Percentiles rank a stretch among this genome's conserved stretches.
Evolutionary conservation across 2,797 vertebrate species (phyloP).

Genomic region (Siniperca obscura): DNA sequence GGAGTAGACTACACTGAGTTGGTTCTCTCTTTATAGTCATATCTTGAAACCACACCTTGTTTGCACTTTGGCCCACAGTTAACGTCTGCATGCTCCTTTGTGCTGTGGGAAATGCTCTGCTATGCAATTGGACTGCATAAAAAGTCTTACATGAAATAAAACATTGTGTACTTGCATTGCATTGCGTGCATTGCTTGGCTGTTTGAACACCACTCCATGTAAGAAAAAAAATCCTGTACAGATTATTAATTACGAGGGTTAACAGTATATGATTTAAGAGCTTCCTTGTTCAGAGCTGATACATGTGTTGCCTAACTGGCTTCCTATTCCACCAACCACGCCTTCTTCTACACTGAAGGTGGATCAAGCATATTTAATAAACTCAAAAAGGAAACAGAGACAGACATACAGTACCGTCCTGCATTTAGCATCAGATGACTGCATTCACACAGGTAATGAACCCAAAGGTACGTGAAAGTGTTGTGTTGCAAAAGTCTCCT

Average conservation of each 20-base stretch:
- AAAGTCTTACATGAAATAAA: background rate
- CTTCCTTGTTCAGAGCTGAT: background rate
- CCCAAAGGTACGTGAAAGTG: background rate
- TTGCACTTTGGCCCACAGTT: background rate
- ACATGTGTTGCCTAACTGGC: accelerated
- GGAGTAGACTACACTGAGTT: background rate
- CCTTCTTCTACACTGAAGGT: background rate
- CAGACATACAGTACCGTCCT: too few species aligned
- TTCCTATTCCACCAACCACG: background rate
- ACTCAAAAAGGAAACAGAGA: background rate
- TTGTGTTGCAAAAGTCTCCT: background rate
- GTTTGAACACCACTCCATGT: background rate
- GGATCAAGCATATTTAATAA: background rate
- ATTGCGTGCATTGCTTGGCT: background rate
- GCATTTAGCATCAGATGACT: background rate
- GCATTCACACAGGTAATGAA: conserved; percentile 9
- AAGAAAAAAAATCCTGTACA: too few species aligned
- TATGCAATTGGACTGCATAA: background rate
- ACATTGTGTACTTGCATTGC: background rate
- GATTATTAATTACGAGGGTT: background rate
- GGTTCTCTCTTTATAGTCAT: background rate
- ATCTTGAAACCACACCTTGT: background rate
- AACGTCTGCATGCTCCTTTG: too few species aligned
- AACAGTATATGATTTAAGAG: background rate
- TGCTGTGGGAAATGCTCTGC: too few species aligned